Conservation (phyloP, 2,888 invertebrate genomes). For the Bellardia pandia region DNA sequence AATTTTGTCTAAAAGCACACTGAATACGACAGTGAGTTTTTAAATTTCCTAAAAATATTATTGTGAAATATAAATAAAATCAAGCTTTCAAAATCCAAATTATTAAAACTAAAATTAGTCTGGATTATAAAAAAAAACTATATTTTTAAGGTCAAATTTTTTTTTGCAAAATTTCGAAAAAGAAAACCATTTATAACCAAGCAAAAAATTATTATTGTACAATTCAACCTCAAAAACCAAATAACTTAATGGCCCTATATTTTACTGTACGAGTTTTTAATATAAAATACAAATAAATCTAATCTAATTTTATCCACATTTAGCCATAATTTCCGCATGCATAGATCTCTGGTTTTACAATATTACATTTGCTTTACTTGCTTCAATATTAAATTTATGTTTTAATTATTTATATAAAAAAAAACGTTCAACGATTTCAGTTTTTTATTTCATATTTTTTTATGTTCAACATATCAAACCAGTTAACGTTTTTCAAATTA, state of each 20-base stretch:
- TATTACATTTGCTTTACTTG: slow-evolving; percentile 45
- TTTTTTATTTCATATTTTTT: not conserved
- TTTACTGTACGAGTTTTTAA: not conserved
- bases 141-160: no score
- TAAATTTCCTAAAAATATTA: no score
- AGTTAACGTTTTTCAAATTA: slow-evolving; percentile 50
- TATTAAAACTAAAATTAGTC: no score
- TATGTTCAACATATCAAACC: slow-evolving; percentile 24
- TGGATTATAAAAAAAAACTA: no score
- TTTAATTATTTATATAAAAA: slow-evolving; percentile 38
- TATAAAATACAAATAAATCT: not conserved
- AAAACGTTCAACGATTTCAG: slow-evolving; percentile 1
- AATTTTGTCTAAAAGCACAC: no score
- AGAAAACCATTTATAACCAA: no score
- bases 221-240: not conserved
- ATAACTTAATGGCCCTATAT: not conserved
- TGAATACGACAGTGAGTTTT: no score
- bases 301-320: slow-evolving; percentile 22
- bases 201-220: no score
- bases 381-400: slow-evolving; percentile 31
- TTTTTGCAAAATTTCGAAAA: no score
- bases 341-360: not conserved
- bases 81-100: no score
- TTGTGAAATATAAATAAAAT: no score
- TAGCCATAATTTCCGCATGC: slow-evolving; percentile 52